These are phyloP conservation scores for Caenorhabditis latens DNA, from an alignment of 1,140 invertebrate species.

Conservation along the genomic window DNA sequence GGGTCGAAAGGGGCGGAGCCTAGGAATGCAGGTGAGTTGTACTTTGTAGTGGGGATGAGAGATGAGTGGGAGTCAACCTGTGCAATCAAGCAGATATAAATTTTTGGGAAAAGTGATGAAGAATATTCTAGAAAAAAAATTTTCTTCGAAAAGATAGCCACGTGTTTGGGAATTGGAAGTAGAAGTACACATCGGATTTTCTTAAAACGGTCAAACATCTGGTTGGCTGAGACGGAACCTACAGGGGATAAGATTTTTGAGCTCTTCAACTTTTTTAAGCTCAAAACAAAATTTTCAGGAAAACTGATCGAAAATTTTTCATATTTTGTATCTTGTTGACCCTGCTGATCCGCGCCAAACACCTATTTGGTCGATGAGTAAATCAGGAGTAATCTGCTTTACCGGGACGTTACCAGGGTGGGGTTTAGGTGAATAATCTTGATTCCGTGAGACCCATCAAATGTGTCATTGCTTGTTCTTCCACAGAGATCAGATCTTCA, in stretches of 20 bases:
- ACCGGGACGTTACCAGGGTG: no score
- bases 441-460: not conserved
- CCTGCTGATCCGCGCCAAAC: not conserved
- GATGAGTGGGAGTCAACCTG: conserved; percentile 12
- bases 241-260: not conserved
- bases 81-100: no score
- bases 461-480: not conserved
- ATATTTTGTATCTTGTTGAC: no score
- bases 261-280: no score
- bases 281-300: no score
- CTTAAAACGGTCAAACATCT: not conserved
- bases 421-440: not conserved
- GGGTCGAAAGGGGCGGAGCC: conserved; percentile 21
- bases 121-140: conserved; percentile 13
- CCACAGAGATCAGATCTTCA: not conserved
- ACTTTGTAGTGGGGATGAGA: conserved; percentile 30
- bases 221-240: not conserved
- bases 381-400: not conserved
- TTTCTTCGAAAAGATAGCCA: not conserved
- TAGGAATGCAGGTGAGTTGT: conserved; percentile 21
- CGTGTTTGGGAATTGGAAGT: not conserved
- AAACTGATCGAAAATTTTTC: no score
- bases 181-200: not conserved
- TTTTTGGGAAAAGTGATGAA: not conserved
- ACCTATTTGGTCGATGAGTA: not conserved